Evolutionary conservation across 2,888 invertebrate species (phyloP).

Genomic region (Osmoderma eremita): DNA sequence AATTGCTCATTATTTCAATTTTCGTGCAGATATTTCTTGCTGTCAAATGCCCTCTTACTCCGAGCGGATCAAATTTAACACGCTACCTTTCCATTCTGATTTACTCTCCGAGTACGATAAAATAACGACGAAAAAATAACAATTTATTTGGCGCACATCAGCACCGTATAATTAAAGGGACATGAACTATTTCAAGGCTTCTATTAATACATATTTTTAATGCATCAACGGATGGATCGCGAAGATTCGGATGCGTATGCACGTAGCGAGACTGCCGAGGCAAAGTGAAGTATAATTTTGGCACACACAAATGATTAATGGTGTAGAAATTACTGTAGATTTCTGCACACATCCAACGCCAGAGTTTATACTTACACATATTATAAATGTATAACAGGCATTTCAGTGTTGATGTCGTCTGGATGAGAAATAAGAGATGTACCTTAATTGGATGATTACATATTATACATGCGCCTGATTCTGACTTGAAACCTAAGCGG

Average conservation of each 20-base stretch:
- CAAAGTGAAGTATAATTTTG: constrained; percentile 23
- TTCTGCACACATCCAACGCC: constrained; percentile 25
- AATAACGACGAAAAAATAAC: constrained; percentile 28
- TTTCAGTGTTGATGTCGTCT: no score
- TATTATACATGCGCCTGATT: no score
- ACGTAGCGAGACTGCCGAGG: constrained; percentile 7
- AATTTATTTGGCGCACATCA: constrained; percentile 24
- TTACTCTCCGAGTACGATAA: constrained; percentile 13
- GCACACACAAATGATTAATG: constrained; percentile 27
- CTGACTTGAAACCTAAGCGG: no score
- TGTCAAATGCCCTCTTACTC: constrained; percentile 8
- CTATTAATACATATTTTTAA: constrained; percentile 34
- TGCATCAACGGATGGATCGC: constrained; percentile 13
- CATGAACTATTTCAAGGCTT: constrained; percentile 35
- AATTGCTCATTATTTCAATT: constrained; percentile 21
- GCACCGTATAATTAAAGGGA: constrained; percentile 32
- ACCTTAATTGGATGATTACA: no score
- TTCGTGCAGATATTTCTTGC: constrained; percentile 18
- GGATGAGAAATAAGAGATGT: no score
- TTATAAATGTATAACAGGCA: no score
- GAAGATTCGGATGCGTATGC: neutral
- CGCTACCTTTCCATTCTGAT: constrained; percentile 13
- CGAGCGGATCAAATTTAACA: constrained; percentile 20
- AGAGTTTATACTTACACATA: no score
- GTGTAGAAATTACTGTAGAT: constrained; percentile 15